Conservation (phyloP, 2,888 invertebrate genomes). For the Macrophya alboannulata region DNA sequence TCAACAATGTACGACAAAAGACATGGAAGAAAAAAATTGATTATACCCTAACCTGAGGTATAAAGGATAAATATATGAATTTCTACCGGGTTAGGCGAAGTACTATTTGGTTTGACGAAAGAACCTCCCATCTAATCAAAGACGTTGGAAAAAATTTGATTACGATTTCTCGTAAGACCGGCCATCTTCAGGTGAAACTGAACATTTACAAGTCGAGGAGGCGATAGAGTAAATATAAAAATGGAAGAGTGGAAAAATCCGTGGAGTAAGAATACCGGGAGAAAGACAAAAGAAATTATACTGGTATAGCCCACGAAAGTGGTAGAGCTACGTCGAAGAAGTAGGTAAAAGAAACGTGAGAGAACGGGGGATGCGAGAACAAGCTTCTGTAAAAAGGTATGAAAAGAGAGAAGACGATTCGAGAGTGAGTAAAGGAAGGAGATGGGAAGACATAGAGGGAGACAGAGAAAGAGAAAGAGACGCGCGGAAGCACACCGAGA, state of each 20-base stretch:
- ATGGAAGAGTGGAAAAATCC: neutral
- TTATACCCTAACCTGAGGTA: neutral
- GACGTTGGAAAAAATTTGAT: neutral
- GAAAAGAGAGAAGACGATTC: slow-evolving; percentile 7
- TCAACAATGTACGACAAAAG: neutral
- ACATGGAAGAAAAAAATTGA: neutral
- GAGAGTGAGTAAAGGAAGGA: neutral
- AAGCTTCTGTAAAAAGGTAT: neutral
- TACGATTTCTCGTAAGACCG: neutral
- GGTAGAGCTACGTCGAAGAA: neutral
- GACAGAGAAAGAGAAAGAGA: neutral
- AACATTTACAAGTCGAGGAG: neutral
- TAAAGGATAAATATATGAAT: neutral
- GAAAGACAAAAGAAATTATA: slow-evolving; percentile 49
- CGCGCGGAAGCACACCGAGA: slow-evolving; percentile 61
- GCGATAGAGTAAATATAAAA: neutral
- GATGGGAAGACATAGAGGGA: neutral
- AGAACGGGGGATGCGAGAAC: neutral
- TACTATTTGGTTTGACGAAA: neutral
- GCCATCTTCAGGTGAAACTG: neutral
- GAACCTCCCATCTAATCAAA: too few relatives aligned
- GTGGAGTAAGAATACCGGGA: neutral
- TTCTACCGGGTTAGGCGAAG: too few relatives aligned
- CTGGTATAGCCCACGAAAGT: neutral
- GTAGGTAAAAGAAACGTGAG: slow-evolving; percentile 4